These are phyloP conservation scores for Eupithecia centaureata DNA, from an alignment of 2,888 invertebrate species.

Conservation along the genomic window DNA sequence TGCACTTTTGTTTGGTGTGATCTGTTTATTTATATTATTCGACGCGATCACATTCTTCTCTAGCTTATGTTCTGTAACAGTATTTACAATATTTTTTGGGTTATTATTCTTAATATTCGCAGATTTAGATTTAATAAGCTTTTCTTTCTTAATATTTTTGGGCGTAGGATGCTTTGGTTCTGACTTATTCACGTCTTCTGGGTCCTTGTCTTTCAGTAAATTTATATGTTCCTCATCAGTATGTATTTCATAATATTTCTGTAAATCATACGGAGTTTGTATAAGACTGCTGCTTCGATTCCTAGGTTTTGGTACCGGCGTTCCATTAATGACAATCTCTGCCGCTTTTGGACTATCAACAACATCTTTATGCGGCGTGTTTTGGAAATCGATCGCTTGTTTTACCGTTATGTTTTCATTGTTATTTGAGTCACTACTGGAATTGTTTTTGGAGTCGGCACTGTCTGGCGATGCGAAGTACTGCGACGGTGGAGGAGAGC, in stretches of 20 bases:
- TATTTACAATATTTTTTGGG: conserved; percentile 31
- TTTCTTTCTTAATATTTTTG: conserved; percentile 66
- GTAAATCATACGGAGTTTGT: conserved; percentile 80
- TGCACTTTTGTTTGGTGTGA: conserved; percentile 71
- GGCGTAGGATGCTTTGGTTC: conserved; percentile 63
- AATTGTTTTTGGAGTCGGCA: conserved; percentile 67
- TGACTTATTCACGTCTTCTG: conserved; percentile 55
- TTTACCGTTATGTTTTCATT: conserved; percentile 78
- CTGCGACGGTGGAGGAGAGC: conserved; percentile 82
- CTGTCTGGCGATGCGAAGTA: conserved; percentile 69
- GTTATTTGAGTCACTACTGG: conserved; percentile 77
- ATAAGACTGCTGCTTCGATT: conserved; percentile 79
- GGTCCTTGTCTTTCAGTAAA: conserved; percentile 68
- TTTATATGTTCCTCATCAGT: conserved; percentile 77
- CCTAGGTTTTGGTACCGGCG: conserved; percentile 73
- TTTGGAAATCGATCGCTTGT: conserved; percentile 74
- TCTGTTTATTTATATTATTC: conserved; percentile 64
- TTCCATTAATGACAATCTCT: conserved; percentile 50
- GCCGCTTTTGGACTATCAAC: conserved; percentile 60
- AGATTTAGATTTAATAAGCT: conserved; percentile 49
- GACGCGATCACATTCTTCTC: conserved; percentile 57
- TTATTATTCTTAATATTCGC: conserved; percentile 35
- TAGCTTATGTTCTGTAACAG: conserved; percentile 36
- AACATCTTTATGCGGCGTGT: conserved; percentile 63
- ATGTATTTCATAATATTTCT: conserved; percentile 79